Evolutionary conservation across 2,113 vertebrate species (phyloP), one percentile per base, ranked within the genome.

Genomic region (Sterna hirundo): DNA sequence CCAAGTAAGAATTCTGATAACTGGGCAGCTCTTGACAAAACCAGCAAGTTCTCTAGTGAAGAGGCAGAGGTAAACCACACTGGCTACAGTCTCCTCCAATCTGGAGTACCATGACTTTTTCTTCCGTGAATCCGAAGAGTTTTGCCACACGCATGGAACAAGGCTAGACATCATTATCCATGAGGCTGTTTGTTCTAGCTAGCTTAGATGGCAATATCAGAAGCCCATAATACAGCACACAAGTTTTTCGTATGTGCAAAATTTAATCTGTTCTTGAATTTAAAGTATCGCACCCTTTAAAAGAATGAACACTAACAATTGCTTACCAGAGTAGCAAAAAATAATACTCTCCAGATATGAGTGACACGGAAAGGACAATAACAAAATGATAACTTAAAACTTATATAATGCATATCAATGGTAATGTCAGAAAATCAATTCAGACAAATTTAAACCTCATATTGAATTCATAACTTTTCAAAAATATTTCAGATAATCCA

Each of bases 361-460:
- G 26, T 77, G 20, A 65, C 29, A 32, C 13, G 15, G 52, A 94
- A 85, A 92, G 0, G 8, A 90, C 55, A 92, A 32, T 32, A 90
- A 88, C 25, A 88, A 69, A 92, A 78, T 42, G 25, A 58, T 70
- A 81, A 70, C 38, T 85, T 83, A 62, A 88, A 92, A 85, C 11
- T 66, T 51, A 8, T 0, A 68, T 42, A 85, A 86, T 27, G n/a
- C 55, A 79, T 29, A 60, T 79, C 38, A 46, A 18, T 29, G 32
- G 38, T 54, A 72, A 83, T 17, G 52, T 72, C 91, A 95, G 71
- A 83, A 92, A 96, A 92, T 82, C 55, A 85, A 66, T 92, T 51
- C 75, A 54, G 57, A 92, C 3, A 90, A 92, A 88, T 86, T 79
- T 68, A 86, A 86, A 52, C 52, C 57, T 86, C 62, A 46, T 71